These are phyloP conservation scores for Catonia carolina DNA, from an alignment of 2,888 invertebrate genomes.

Conservation along the genomic window DNA sequence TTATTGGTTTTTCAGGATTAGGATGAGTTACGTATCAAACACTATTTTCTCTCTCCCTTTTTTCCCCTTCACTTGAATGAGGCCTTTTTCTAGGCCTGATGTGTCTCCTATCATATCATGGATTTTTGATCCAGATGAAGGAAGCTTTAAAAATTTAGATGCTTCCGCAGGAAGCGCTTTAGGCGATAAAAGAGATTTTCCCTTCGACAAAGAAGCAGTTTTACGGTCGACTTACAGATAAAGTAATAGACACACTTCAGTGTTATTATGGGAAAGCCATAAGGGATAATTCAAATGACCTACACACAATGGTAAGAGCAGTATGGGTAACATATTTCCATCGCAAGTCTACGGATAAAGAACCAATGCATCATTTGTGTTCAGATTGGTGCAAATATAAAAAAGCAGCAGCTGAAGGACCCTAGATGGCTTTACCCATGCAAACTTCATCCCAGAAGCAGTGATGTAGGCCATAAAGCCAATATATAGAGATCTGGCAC, in stretches of 20 bases:
- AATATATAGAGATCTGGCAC: conserved; percentile 24
- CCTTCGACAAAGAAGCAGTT: too few species aligned
- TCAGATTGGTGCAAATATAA: conserved; percentile 32
- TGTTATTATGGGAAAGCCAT: too few species aligned
- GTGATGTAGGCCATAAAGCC: conserved; percentile 24
- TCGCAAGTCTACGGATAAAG: conserved; percentile 30
- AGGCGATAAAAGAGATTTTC: too few species aligned
- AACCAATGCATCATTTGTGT: conserved; percentile 32
- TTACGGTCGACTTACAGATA: neutral
- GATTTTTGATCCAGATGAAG: too few species aligned
- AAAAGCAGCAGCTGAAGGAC: conserved; percentile 1
- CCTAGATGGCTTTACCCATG: conserved; percentile 18
- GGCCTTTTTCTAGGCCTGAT: too few species aligned
- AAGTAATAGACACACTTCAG: neutral
- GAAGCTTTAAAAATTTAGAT: too few species aligned
- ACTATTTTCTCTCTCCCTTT: too few species aligned
- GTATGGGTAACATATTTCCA: conserved; percentile 35
- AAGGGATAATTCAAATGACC: conserved; percentile 28
- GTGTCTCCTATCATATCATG: too few species aligned
- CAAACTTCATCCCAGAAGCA: conserved; percentile 17
- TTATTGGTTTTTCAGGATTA: too few species aligned
- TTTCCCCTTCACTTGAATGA: too few species aligned
- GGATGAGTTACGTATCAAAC: too few species aligned
- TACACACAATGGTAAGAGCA: conserved; percentile 31
- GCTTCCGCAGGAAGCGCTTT: too few species aligned